Conservation (phyloP, 2,113 vertebrate species). For the Pica pica region DNA sequence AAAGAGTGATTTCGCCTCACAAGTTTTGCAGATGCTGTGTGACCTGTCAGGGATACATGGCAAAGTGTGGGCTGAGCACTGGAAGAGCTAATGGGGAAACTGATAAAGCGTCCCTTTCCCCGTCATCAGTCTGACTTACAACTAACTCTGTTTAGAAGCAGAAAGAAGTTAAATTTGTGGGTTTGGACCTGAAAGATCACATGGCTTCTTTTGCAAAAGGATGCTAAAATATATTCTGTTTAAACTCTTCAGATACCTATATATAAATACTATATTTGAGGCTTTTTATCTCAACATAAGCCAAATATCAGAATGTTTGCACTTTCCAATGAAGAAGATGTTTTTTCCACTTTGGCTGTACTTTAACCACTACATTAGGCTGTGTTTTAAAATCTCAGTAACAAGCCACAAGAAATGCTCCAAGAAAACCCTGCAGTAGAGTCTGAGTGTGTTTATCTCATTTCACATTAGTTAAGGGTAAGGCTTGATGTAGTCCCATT, state of each 20-base stretch:
- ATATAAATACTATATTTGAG: background rate
- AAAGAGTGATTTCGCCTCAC: background rate
- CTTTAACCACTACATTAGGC: background rate
- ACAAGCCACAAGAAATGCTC: background rate
- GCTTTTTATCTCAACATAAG: background rate
- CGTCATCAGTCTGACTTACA: background rate
- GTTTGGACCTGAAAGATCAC: background rate
- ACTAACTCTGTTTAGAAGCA: background rate
- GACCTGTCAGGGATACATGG: background rate
- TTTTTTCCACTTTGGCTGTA: background rate
- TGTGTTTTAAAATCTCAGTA: background rate
- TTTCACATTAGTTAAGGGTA: constrained; percentile 48
- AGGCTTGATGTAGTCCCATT: constrained; percentile 22
- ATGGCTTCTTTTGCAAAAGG: background rate
- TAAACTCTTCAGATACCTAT: background rate
- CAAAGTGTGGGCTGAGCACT: background rate
- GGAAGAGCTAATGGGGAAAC: background rate
- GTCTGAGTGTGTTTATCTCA: constrained; percentile 12
- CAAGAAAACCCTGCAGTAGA: background rate
- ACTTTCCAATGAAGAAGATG: background rate
- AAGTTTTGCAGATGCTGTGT: background rate
- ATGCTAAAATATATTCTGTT: background rate
- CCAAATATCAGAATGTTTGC: background rate
- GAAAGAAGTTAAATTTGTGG: background rate
- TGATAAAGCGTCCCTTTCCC: background rate